Evolutionary conservation across 2,888 invertebrate genomes (phyloP).

Genomic region (Mythimna lalbum): DNA sequence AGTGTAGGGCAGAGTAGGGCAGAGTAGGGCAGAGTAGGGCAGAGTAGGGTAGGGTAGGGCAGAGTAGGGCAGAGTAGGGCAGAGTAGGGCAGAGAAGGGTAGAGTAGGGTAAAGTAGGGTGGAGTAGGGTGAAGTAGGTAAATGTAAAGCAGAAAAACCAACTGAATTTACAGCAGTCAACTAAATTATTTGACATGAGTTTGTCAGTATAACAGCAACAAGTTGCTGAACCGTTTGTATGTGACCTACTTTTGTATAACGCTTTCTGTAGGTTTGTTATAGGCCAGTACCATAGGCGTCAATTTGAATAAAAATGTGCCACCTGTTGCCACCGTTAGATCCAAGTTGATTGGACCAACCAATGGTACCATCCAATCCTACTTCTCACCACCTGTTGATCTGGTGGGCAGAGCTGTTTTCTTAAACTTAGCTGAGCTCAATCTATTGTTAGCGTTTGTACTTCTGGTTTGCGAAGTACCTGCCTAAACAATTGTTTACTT

Average conservation of each 20-base stretch:
- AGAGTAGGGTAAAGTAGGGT: too few species aligned
- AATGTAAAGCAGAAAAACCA: not conserved
- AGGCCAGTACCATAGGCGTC: conserved; percentile 17
- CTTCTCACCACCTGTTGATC: conserved; percentile 36
- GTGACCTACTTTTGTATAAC: conserved; percentile 8
- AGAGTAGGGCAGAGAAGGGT: too few species aligned
- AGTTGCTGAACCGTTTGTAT: not conserved
- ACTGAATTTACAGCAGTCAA: not conserved
- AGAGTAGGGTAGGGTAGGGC: too few species aligned
- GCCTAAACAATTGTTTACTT: not conserved
- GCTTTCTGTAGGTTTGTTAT: conserved; percentile 5
- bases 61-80: too few species aligned
- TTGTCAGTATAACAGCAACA: not conserved
- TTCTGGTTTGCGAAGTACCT: not conserved
- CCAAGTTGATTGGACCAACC: conserved; percentile 34
- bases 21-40: too few species aligned
- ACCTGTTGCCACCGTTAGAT: conserved; percentile 39
- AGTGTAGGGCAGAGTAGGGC: too few species aligned
- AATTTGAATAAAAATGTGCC: conserved; percentile 31
- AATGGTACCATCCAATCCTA: not conserved
- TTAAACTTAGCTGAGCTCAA: conserved; percentile 3
- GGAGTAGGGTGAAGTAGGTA: too few species aligned
- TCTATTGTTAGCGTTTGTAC: too few species aligned
- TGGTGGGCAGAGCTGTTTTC: not conserved
- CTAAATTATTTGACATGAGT: not conserved